Base-by-base conservation (phyloP, 2,888 invertebrate species). In the Dioctria rufipes region DNA sequence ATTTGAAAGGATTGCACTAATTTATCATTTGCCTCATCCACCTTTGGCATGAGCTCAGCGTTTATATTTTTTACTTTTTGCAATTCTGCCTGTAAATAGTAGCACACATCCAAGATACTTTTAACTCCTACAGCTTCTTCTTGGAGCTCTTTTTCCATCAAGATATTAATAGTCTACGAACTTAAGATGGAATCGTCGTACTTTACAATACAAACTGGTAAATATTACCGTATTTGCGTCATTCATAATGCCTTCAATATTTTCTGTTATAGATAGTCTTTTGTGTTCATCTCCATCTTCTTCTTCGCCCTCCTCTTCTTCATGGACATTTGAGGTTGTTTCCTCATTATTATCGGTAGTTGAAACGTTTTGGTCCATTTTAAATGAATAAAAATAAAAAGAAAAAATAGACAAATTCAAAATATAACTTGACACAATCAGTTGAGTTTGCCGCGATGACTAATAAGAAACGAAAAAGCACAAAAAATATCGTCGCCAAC, bases 101-200 rank as follows among this genome's bases (percentile, higher is more conserved):
- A 83, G 46, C 87, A 83, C 73, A 88, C 84, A 60, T 86, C 86
- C 0, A 86, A 83, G 58, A 85, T 87, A 46, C 82, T 83, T 80
- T 86, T 86, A 6, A 88, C 81, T 69, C 86, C 85, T 3, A 83
- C 84, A 0, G 87, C 87, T 67, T 86, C 83, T 46, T 84, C 85
- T 4, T 71, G 63, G 6, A 85, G 84, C 80, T 85, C 85, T 0
- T 78, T 77, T 49, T 84, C 82, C 80, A 85, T 83, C 3, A 88
- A 73, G 9, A 66, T 78, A 82, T 87, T 86, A 54, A 88, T 83
- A 5, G 83, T 9, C 49, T 46, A 46, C 49, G 9, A 46, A 46
- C 25, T 25, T 25, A 25, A 25, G 25, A 25, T 25, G 25, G 25
- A 1, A 25, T 25, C 25, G 25, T 25, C 25, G 25, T 25, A 25